Evolutionary conservation across 2,888 invertebrate genomes (phyloP).

Genomic region (Synergus itoensis): DNA sequence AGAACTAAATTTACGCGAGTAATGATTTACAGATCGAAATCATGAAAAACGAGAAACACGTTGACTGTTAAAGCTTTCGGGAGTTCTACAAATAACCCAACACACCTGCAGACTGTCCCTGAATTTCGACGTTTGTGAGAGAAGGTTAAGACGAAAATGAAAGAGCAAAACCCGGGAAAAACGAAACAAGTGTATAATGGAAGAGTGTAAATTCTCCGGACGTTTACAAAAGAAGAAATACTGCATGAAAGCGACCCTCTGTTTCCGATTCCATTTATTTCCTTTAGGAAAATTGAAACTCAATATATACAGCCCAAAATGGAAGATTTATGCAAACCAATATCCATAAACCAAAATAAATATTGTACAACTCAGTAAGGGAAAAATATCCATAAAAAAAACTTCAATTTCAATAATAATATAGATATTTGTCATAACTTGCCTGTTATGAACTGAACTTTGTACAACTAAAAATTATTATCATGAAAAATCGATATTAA

Average conservation of each 20-base stretch:
- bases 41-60: neutral
- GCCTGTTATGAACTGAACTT: too few relatives aligned
- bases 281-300: neutral
- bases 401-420: too few relatives aligned
- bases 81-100: neutral
- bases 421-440: too few relatives aligned
- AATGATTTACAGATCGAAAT: neutral
- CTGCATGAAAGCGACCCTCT: neutral
- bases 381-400: too few relatives aligned
- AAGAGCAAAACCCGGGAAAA: conserved; percentile 7
- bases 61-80: neutral
- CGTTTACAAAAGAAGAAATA: conserved; percentile 39
- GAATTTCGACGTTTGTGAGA: neutral
- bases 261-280: neutral
- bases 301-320: conserved; percentile 3
- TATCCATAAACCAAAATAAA: neutral
- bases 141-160: conserved; percentile 6
- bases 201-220: conserved; percentile 16
- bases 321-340: neutral
- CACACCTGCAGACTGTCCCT: conserved; percentile 19
- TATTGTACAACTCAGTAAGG: neutral
- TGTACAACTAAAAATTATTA: too few relatives aligned
- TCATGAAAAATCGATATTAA: too few relatives aligned
- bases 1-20: neutral
- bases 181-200: conserved; percentile 12